Percentiles rank a stretch among this genome's conserved stretches.
Conservation (phyloP, 2,797 vertebrate genomes). For the Poeciliopsis paucimaculata region DNA sequence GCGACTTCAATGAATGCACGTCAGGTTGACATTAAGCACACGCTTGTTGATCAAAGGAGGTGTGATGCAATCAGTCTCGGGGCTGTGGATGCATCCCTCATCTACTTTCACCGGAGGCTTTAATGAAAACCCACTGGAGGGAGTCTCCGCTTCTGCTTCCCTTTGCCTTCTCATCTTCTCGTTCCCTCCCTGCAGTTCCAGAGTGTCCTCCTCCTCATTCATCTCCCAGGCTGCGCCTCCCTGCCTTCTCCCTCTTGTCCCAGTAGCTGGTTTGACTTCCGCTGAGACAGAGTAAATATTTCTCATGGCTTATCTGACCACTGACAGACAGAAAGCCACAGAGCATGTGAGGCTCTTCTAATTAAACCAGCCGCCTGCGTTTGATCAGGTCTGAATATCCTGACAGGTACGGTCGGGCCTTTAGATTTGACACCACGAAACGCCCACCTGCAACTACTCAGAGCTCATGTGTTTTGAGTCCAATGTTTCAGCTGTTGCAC, state of each 20-base stretch:
- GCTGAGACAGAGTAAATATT: slow-evolving; percentile 74
- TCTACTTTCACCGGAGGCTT: slow-evolving; percentile 75
- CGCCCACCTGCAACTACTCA: slow-evolving; percentile 1
- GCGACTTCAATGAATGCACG: background rate
- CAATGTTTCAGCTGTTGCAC: slow-evolving; percentile 26
- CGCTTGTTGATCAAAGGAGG: slow-evolving; percentile 73
- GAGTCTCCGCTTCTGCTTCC: slow-evolving; percentile 69
- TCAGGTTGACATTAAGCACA: slow-evolving; percentile 44
- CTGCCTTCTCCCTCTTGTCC: slow-evolving; percentile 32
- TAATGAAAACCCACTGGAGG: slow-evolving; percentile 82
- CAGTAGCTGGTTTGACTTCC: slow-evolving; percentile 69
- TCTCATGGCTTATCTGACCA: slow-evolving; percentile 81
- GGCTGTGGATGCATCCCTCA: slow-evolving; percentile 73
- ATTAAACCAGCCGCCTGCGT: slow-evolving; percentile 59
- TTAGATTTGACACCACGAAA: slow-evolving; percentile 25
- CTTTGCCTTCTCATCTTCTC: slow-evolving; percentile 52
- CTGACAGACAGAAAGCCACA: slow-evolving; percentile 55
- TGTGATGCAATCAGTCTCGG: slow-evolving; percentile 72
- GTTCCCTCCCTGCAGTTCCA: slow-evolving; percentile 63
- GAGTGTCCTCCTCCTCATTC: slow-evolving; percentile 66
- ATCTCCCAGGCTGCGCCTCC: slow-evolving; percentile 48
- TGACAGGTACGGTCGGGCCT: slow-evolving; percentile 7
- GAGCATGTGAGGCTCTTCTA: slow-evolving; percentile 52
- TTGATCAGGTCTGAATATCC: slow-evolving; percentile 35
- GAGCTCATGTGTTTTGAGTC: slow-evolving; percentile 15